A percentile compares a stretch with the other conserved stretches of the same genome.
Conservation (phyloP, 2,888 invertebrate genomes). For the Calameuta filiformis region DNA sequence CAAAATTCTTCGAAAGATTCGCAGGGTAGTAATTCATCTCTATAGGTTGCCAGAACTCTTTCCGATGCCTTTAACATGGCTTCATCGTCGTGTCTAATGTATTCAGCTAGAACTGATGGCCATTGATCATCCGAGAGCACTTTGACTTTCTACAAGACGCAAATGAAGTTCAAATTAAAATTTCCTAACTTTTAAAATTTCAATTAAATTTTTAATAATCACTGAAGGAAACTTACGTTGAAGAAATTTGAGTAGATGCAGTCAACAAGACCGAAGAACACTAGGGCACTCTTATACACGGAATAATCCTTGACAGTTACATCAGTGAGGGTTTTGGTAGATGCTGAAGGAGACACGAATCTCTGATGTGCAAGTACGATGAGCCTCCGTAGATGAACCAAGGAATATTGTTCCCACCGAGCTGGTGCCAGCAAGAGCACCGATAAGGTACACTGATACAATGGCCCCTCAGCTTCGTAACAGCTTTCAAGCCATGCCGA, state of each 20-base stretch:
- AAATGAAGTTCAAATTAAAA: conserved; percentile 1
- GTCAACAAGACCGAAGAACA: conserved; percentile 89
- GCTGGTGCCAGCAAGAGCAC: conserved; percentile 81
- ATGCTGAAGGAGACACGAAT: conserved; percentile 74
- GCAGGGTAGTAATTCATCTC: conserved; percentile 91
- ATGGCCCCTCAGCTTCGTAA: conserved; percentile 91
- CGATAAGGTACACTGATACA: conserved; percentile 88
- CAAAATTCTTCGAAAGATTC: conserved; percentile 92
- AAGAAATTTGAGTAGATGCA: conserved; percentile 87
- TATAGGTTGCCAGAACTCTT: conserved; percentile 81
- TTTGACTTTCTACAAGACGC: conserved; percentile 72
- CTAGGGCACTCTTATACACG: conserved; percentile 86
- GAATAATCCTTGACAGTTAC: conserved; percentile 74
- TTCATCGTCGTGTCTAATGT: conserved; percentile 94
- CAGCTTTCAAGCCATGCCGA: conserved; percentile 82
- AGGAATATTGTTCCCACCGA: conserved; percentile 80
- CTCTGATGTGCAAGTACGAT: conserved; percentile 84
- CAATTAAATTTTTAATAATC: not conserved
- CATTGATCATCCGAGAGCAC: conserved; percentile 84
- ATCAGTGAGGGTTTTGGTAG: conserved; percentile 69
- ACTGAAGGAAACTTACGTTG: conserved; percentile 72
- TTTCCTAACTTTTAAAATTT: not conserved
- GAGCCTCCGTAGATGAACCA: conserved; percentile 81
- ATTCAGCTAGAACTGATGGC: conserved; percentile 91
- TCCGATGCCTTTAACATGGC: conserved; percentile 89